Evolutionary conservation across 2,797 vertebrate species (phyloP).

Genomic region (Malurus splendens): DNA sequence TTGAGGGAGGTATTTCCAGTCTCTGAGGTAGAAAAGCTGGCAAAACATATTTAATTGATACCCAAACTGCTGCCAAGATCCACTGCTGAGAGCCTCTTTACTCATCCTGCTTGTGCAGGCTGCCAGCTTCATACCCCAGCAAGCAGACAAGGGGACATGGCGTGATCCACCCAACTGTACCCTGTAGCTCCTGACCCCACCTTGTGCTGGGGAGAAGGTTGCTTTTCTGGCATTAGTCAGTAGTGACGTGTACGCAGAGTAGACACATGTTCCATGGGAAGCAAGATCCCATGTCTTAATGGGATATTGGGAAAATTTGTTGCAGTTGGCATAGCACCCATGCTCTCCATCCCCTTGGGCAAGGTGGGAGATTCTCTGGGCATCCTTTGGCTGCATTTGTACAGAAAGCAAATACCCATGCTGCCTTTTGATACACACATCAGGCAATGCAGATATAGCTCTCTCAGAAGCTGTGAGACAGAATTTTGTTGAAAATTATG

Average conservation of each 20-base stretch:
- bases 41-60: not conserved
- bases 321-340: rapidly evolving
- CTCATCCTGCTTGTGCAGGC: not conserved
- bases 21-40: not conserved
- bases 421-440: not conserved
- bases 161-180: not conserved
- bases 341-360: not conserved
- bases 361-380: not conserved
- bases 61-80: not conserved
- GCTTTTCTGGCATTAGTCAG: not conserved
- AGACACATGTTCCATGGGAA: not conserved
- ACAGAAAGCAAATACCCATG: not conserved
- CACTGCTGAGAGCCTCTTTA: not conserved
- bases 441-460: not conserved
- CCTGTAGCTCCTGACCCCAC: not conserved
- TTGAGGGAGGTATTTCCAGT: not conserved
- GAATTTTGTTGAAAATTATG: not conserved
- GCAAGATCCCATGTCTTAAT: not conserved
- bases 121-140: not conserved
- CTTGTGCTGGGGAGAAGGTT: not conserved
- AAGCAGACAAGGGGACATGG: not conserved
- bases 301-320: not conserved
- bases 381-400: not conserved
- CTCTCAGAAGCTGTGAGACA: not conserved
- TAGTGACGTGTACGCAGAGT: not conserved